phyloP scores from a whole-genome alignment of 2,888 invertebrate species.

The Bombylius major region DNA sequence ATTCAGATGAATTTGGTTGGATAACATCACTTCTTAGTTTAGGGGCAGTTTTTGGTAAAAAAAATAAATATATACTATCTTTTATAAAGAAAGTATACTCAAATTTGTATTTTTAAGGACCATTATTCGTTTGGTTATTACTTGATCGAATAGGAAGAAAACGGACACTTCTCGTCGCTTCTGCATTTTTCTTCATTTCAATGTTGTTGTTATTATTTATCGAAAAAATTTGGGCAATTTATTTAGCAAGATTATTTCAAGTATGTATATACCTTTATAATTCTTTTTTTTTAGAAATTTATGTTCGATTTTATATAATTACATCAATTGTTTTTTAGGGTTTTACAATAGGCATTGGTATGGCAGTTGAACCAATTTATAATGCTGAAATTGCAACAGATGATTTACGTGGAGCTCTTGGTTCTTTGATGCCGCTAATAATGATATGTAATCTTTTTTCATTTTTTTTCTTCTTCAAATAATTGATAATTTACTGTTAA shows the following conservation, averaged over 20 bases:
- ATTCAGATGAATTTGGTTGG: background rate
- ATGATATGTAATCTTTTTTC: background rate
- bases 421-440: conserved; percentile 26
- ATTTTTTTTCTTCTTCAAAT: background rate
- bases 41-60: background rate
- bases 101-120: background rate
- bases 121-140: background rate
- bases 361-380: conserved; percentile 5
- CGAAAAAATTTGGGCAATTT: background rate
- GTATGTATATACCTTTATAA: background rate
- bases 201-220: background rate
- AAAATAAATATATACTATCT: background rate
- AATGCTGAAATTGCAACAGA: conserved; percentile 2
- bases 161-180: background rate
- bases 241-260: background rate
- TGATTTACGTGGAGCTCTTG: background rate
- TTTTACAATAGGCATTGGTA: background rate
- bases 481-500: background rate
- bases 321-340: background rate
- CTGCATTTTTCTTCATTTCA: background rate
- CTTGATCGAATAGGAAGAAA: background rate
- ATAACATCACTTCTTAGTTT: background rate
- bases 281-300: background rate
- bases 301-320: background rate
- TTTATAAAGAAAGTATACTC: background rate